A percentile compares a stretch with the other conserved stretches of the same genome.
phyloP scores from a whole-genome alignment of 2,888 invertebrate species.

The Anticlea derivata region DNA sequence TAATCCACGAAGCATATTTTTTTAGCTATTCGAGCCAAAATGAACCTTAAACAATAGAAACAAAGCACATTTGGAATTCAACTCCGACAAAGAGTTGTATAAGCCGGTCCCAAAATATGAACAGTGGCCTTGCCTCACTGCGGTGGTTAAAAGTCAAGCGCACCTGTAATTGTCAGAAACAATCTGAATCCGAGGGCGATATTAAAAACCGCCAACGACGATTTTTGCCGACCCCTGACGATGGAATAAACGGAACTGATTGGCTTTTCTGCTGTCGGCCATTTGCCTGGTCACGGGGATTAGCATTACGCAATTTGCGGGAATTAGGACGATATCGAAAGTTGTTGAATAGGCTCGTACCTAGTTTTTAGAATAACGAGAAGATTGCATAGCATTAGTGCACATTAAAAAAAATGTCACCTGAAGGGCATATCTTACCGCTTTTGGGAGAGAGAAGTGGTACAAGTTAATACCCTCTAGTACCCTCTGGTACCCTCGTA shows the following conservation, averaged over 20 bases:
- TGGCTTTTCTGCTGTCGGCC: not conserved
- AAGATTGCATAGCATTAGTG: too few relatives aligned
- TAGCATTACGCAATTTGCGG: not conserved
- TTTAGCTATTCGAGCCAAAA: too few relatives aligned
- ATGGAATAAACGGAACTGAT: constrained; percentile 17
- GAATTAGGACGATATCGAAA: not conserved
- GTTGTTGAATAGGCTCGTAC: too few relatives aligned
- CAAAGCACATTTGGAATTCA: not conserved
- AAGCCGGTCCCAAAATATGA: not conserved
- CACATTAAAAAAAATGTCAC: constrained; percentile 8
- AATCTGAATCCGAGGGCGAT: constrained; percentile 47
- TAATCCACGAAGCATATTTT: too few relatives aligned
- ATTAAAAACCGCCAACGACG: constrained; percentile 57
- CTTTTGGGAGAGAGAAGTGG: not conserved
- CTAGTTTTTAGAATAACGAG: too few relatives aligned
- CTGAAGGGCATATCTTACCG: constrained; percentile 1
- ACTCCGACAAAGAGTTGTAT: not conserved
- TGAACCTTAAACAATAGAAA: not conserved
- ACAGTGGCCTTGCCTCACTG: constrained; percentile 15
- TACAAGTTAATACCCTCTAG: not conserved
- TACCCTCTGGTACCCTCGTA: not conserved
- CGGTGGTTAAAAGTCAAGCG: constrained; percentile 37
- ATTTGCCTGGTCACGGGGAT: constrained; percentile 5
- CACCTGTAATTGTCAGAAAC: constrained; percentile 52
- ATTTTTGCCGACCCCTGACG: constrained; percentile 47